Conservation (phyloP, 2,797 vertebrate genomes). For the Moxostoma hubbsi region DNA sequence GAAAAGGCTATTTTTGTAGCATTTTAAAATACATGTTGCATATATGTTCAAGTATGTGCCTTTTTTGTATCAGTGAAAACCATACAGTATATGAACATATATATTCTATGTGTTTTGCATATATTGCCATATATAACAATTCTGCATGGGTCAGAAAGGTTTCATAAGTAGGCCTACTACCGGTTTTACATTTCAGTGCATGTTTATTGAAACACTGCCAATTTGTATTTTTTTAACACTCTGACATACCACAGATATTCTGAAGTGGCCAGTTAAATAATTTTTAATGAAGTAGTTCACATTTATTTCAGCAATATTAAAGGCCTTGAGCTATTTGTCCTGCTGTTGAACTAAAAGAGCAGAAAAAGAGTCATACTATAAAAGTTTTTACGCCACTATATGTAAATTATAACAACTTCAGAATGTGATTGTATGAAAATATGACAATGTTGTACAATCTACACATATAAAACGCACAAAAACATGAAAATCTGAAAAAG, state of each 20-base stretch:
- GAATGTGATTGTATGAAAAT: not conserved
- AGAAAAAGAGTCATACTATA: not conserved
- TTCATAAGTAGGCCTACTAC: too few species aligned
- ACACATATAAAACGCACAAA: not conserved
- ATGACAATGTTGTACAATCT: not conserved
- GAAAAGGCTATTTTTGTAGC: too few species aligned
- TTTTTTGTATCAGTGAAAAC: too few species aligned
- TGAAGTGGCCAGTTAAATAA: not conserved
- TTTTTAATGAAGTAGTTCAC: not conserved
- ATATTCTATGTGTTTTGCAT: too few species aligned
- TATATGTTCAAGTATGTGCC: too few species aligned
- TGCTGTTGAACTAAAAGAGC: not conserved
- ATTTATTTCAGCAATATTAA: not conserved
- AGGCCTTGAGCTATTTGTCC: not conserved
- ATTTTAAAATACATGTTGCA: too few species aligned
- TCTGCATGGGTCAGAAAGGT: too few species aligned
- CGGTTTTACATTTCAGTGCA: not conserved
- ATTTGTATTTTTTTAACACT: not conserved
- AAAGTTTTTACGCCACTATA: too few species aligned
- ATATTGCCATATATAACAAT: too few species aligned
- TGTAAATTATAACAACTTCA: constrained; percentile 1
- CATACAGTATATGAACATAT: too few species aligned
- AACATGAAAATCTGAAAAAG: not conserved
- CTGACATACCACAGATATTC: not conserved
- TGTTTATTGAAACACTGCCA: constrained; percentile 21